A percentile compares a stretch with the other conserved stretches of the same genome.
Evolutionary conservation across 2,888 invertebrate genomes (phyloP).

Genomic region (Priocnemis perturbator): DNA sequence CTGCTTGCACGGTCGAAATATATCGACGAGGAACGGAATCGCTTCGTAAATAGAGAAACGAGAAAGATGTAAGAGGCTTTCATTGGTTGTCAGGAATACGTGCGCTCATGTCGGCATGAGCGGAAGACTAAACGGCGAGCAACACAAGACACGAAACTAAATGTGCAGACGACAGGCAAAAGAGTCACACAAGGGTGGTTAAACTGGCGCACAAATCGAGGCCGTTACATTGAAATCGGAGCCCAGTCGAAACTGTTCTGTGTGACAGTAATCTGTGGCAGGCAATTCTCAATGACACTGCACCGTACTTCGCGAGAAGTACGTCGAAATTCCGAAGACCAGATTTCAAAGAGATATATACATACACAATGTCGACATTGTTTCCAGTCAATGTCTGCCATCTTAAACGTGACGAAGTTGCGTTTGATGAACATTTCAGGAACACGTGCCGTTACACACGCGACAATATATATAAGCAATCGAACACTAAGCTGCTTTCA

Average conservation of each 20-base stretch:
- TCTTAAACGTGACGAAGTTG: constrained; percentile 24
- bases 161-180: constrained; percentile 72
- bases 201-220: no score
- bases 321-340: constrained; percentile 1
- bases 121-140: constrained; percentile 63
- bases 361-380: constrained; percentile 12
- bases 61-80: no score
- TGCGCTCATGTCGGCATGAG: constrained; percentile 49
- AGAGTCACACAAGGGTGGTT: constrained; percentile 47
- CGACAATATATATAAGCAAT: constrained; percentile 66
- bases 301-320: constrained; percentile 2
- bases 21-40: no score
- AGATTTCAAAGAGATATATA: neutral
- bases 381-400: constrained; percentile 13
- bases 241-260: no score
- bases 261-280: no score
- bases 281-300: no score
- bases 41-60: no score
- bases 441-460: constrained; percentile 61
- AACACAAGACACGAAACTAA: constrained; percentile 73
- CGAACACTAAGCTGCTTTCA: constrained; percentile 74
- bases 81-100: no score
- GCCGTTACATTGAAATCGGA: no score
- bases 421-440: constrained; percentile 30
- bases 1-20: no score